A percentile compares a stretch with the other conserved stretches of the same genome.
phyloP scores from a whole-genome alignment of 2,888 invertebrate species.

The Drosophila niveifrons region DNA sequence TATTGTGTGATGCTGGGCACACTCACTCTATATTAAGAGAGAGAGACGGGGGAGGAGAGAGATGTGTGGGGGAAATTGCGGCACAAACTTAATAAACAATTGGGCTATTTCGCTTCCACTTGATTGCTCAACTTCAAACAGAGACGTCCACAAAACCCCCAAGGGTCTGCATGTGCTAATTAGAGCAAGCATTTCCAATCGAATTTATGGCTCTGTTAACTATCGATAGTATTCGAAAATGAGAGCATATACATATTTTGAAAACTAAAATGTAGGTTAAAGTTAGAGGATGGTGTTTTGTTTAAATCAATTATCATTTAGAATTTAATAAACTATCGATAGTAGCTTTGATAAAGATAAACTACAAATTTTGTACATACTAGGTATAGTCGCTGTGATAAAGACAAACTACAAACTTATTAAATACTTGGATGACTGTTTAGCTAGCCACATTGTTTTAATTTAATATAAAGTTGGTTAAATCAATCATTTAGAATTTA shows the following conservation, averaged over 20 bases:
- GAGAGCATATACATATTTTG: not conserved
- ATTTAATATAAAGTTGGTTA: too few species aligned
- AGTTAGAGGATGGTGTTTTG: too few species aligned
- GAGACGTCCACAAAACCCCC: constrained; percentile 16
- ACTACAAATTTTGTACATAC: too few species aligned
- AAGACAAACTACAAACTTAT: too few species aligned
- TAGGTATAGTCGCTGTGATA: too few species aligned
- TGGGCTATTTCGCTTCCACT: constrained; percentile 36
- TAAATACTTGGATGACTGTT: too few species aligned
- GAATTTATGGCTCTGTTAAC: not conserved
- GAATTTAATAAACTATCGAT: not conserved
- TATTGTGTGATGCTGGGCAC: constrained; percentile 31
- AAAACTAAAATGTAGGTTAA: too few species aligned
- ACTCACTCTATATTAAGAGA: not conserved
- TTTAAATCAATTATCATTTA: too few species aligned
- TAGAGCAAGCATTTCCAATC: constrained; percentile 1
- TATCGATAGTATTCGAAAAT: not conserved
- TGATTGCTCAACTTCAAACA: constrained; percentile 31
- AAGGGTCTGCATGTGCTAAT: constrained; percentile 14
- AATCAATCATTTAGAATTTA: too few species aligned
- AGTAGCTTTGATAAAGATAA: not conserved
- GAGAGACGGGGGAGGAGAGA: too few species aligned
- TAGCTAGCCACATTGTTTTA: too few species aligned
- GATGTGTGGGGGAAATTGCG: constrained; percentile 13
- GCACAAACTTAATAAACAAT: constrained; percentile 56